Percentiles rank a stretch among this genome's conserved stretches.
Evolutionary conservation across 1,140 invertebrate species (phyloP).

Genomic region (Lepidostoma basale): DNA sequence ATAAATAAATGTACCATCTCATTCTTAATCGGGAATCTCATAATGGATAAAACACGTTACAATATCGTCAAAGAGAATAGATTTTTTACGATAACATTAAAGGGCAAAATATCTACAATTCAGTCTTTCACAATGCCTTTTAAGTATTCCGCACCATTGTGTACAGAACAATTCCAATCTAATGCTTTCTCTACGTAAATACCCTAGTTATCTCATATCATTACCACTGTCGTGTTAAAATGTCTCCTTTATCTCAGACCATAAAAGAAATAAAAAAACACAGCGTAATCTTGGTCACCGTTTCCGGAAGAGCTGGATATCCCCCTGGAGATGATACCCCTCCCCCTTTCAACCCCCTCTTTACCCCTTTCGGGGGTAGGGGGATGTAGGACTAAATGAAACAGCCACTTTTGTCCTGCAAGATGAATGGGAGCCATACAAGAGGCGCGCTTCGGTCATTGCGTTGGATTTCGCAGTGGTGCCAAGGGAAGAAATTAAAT

Average conservation of each 20-base stretch:
- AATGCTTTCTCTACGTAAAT: not conserved
- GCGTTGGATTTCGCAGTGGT: slow-evolving; percentile 1
- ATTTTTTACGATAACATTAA: no score
- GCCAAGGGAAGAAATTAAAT: not conserved
- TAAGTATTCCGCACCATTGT: no score
- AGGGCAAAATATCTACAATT: no score
- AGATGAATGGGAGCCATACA: slow-evolving; percentile 33
- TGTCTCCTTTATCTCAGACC: not conserved
- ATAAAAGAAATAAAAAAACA: slow-evolving; percentile 13
- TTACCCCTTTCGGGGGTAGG: not conserved
- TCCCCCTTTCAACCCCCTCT: not conserved
- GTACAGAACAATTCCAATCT: not conserved
- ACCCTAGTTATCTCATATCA: not conserved
- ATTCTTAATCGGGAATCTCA: no score
- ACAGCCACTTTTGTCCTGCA: slow-evolving; percentile 37
- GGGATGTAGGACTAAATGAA: slow-evolving; percentile 38
- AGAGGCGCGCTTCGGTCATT: slow-evolving; percentile 32
- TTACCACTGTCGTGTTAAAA: slow-evolving; percentile 11
- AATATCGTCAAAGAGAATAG: no score
- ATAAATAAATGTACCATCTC: no score
- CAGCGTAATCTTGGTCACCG: slow-evolving; percentile 23
- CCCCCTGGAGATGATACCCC: not conserved
- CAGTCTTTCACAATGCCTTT: no score
- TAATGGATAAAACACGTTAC: no score
- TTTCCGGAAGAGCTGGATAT: not conserved